Percentiles rank a stretch among this genome's conserved stretches.
These are phyloP conservation scores for Halictus rubicundus DNA, from an alignment of 1,140 invertebrate species.

Conservation along the genomic window DNA sequence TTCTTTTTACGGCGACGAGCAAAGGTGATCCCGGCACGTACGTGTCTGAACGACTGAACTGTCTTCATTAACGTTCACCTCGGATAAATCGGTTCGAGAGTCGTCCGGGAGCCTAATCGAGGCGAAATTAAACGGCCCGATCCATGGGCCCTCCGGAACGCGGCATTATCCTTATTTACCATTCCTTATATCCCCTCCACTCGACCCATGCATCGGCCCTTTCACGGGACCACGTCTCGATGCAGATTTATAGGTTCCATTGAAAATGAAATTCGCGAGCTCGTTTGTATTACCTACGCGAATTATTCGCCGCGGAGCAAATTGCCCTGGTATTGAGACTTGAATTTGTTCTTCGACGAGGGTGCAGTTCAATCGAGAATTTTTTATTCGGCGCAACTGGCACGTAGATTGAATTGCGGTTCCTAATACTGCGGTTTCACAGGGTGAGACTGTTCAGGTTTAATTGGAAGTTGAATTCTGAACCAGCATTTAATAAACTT, in stretches of 20 bases:
- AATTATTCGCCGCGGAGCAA: slow-evolving; percentile 7
- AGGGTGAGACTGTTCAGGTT: too few relatives aligned
- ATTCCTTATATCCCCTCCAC: not conserved
- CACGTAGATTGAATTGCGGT: too few relatives aligned
- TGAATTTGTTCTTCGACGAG: too few relatives aligned
- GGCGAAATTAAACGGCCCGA: slow-evolving; percentile 55
- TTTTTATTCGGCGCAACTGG: too few relatives aligned
- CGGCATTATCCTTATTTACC: slow-evolving; percentile 57
- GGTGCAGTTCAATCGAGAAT: too few relatives aligned
- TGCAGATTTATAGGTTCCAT: slow-evolving; percentile 8
- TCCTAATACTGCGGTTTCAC: too few relatives aligned
- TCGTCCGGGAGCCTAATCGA: slow-evolving; percentile 56
- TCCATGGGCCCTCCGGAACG: slow-evolving; percentile 38
- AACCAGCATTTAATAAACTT: too few relatives aligned
- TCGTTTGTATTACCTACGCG: slow-evolving; percentile 18
- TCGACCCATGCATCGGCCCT: slow-evolving; percentile 24
- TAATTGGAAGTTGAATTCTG: too few relatives aligned
- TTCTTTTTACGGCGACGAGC: slow-evolving; percentile 39
- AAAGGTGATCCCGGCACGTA: slow-evolving; percentile 20
- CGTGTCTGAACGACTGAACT: slow-evolving; percentile 27
- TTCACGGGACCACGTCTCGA: not conserved
- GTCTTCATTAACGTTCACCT: slow-evolving; percentile 53
- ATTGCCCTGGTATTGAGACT: not conserved
- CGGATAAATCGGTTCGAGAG: slow-evolving; percentile 53
- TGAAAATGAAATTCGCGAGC: not conserved